These are phyloP conservation scores for Suncus etruscus DNA, from an alignment of 2,113 vertebrate genomes.

Conservation along the genomic window DNA sequence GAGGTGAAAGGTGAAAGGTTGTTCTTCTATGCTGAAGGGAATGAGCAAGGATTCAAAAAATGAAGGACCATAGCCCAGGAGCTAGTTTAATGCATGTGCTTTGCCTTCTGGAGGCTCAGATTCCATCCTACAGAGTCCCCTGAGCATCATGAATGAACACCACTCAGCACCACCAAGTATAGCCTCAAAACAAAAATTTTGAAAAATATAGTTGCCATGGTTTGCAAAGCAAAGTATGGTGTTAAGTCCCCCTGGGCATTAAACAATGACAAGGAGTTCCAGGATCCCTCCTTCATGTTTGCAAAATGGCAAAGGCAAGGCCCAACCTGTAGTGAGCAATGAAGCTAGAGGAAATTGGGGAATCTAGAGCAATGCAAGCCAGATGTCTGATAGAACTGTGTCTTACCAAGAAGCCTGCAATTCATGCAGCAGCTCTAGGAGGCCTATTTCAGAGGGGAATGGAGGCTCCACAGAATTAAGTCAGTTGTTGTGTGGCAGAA, in stretches of 20 bases:
- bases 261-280: accelerated
- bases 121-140: no score
- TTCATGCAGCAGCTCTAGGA: neutral
- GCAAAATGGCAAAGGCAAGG: no score
- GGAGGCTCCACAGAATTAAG: neutral
- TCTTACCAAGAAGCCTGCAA: no score
- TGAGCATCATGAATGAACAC: no score
- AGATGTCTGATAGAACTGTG: accelerated
- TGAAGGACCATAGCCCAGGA: no score
- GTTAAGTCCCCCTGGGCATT: accelerated
- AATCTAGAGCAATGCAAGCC: neutral
- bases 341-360: accelerated
- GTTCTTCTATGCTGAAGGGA: accelerated
- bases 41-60: accelerated
- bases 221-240: accelerated
- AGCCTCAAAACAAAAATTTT: no score
- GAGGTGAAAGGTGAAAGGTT: neutral
- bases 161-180: no score
- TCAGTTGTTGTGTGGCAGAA: neutral
- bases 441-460: neutral
- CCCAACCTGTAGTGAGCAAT: neutral
- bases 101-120: no score
- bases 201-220: accelerated
- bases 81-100: no score
- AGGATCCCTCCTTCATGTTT: neutral